phyloP scores from a whole-genome alignment of 2,797 vertebrate genomes.

The Karalla daura region DNA sequence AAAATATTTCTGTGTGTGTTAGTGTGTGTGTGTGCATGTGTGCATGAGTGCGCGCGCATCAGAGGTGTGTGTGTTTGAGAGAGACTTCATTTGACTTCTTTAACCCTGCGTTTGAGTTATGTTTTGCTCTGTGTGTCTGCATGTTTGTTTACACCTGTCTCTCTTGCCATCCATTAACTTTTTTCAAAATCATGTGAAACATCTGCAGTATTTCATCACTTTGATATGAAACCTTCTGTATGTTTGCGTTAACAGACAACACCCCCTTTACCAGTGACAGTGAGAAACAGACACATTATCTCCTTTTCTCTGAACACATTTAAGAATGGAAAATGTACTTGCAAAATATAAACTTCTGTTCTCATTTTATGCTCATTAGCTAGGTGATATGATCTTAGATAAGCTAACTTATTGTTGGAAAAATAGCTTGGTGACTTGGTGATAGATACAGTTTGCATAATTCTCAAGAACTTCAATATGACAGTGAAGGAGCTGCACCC shows the following conservation, averaged over 20 bases:
- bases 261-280: constrained; percentile 14
- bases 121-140: constrained; percentile 4
- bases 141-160: background rate
- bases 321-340: constrained; percentile 47
- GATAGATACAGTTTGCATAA: background rate
- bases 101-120: background rate
- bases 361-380: background rate
- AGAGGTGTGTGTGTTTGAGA: constrained; percentile 2
- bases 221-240: background rate
- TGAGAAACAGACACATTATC: constrained; percentile 4
- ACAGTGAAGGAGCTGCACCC: background rate
- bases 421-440: background rate
- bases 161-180: too few relatives aligned
- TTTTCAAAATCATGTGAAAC: background rate
- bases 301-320: constrained; percentile 44
- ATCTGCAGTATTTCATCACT: background rate
- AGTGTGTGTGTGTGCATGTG: background rate
- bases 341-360: constrained; percentile 59
- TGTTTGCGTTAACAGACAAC: constrained; percentile 10
- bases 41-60: background rate
- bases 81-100: background rate
- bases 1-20: constrained; percentile 14
- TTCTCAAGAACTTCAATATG: too few relatives aligned
- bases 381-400: too few relatives aligned
- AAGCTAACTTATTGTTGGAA: background rate